phyloP scores from a whole-genome alignment of 2,888 invertebrate species.

The Diarsia dahlii region DNA sequence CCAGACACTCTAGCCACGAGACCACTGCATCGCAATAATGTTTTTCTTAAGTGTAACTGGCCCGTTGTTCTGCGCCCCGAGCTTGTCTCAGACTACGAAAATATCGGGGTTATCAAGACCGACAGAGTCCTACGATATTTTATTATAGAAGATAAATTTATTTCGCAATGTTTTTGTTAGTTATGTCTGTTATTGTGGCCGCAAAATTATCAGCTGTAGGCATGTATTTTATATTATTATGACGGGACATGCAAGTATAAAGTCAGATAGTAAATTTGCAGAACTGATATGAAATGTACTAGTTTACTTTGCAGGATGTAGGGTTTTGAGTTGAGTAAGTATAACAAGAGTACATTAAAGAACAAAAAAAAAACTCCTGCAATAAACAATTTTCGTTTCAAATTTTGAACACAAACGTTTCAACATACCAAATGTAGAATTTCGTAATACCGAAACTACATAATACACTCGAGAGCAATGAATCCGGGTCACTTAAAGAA shows the following conservation, averaged over 20 bases:
- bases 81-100: slow-evolving; percentile 61
- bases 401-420: slow-evolving; percentile 20
- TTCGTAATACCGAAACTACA: slow-evolving; percentile 23
- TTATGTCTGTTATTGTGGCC: slow-evolving; percentile 38
- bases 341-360: background rate
- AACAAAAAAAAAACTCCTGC: background rate
- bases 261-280: background rate
- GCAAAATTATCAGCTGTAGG: slow-evolving; percentile 6
- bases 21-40: slow-evolving; percentile 80
- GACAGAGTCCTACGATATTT: slow-evolving; percentile 51
- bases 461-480: too few relatives aligned
- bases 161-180: background rate
- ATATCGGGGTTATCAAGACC: slow-evolving; percentile 52
- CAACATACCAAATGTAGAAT: slow-evolving; percentile 17
- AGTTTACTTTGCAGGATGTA: background rate
- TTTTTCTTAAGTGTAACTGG: slow-evolving; percentile 80
- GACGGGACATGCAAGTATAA: background rate
- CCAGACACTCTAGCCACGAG: slow-evolving; percentile 71
- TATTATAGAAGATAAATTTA: slow-evolving; percentile 44
- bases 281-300: background rate
- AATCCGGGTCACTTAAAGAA: too few relatives aligned
- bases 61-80: slow-evolving; percentile 69
- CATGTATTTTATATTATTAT: background rate
- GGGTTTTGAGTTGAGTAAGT: background rate
- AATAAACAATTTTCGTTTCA: background rate